These are phyloP conservation scores for Pogonophryne albipinna DNA, from an alignment of 2,797 vertebrate genomes.

Conservation along the genomic window DNA sequence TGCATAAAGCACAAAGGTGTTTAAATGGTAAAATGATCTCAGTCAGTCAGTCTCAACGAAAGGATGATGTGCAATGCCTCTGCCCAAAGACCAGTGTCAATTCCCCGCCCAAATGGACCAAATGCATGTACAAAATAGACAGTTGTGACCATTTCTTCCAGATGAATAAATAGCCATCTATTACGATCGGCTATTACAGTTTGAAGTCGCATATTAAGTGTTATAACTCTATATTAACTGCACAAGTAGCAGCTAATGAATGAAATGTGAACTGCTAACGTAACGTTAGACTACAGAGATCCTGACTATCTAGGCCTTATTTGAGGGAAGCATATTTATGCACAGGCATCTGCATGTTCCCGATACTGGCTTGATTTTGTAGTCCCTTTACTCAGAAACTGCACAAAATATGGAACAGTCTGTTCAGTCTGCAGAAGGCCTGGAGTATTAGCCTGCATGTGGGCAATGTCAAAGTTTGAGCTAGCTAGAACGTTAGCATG, in stretches of 20 bases:
- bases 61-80: conserved; percentile 16
- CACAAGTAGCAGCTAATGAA: conserved; percentile 33
- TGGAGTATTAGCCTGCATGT: conserved; percentile 55
- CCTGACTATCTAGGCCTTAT: background rate
- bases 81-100: background rate
- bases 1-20: conserved; percentile 12
- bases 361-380: background rate
- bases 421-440: conserved; percentile 50
- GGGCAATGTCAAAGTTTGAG: conserved; percentile 80
- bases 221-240: background rate
- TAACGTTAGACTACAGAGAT: background rate
- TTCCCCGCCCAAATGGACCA: conserved; percentile 36
- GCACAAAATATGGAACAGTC: background rate
- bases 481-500: conserved; percentile 58
- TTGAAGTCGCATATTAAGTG: background rate
- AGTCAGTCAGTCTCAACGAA: conserved; percentile 1
- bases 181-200: background rate
- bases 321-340: background rate
- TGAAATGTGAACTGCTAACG: conserved; percentile 34
- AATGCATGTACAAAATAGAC: conserved; percentile 14
- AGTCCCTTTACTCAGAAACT: background rate
- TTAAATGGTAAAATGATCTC: conserved; percentile 1
- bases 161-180: background rate
- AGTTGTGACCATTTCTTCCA: background rate
- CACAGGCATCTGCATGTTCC: background rate